Evolutionary conservation across 1,140 invertebrate species (phyloP).

Genomic region (Diabrotica virgifera): DNA sequence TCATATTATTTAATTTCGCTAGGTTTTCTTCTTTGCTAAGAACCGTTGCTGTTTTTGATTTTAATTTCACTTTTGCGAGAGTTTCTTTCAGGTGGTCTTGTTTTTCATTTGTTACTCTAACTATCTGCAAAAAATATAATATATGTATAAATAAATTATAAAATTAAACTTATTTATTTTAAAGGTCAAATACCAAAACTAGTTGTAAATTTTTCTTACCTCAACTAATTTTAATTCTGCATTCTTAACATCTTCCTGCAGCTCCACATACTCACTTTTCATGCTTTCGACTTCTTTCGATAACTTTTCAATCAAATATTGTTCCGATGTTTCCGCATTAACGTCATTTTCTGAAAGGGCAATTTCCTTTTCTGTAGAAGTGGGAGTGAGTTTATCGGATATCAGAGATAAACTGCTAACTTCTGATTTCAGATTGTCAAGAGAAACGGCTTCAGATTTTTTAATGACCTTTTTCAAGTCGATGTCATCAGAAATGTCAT

Average conservation of each 20-base stretch:
- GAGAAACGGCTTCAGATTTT: not conserved
- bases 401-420: too few relatives aligned
- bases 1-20: slow-evolving; percentile 58
- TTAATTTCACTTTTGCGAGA: slow-evolving; percentile 54
- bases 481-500: slow-evolving; percentile 25
- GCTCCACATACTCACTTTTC: slow-evolving; percentile 5
- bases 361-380: not conserved
- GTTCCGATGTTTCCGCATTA: not conserved
- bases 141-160: not conserved
- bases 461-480: slow-evolving; percentile 12
- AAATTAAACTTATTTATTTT: not conserved
- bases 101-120: slow-evolving; percentile 46
- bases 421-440: not conserved
- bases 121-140: slow-evolving; percentile 30
- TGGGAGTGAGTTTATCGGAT: not conserved
- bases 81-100: slow-evolving; percentile 48
- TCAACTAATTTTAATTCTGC: slow-evolving; percentile 15
- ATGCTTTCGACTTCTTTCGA: slow-evolving; percentile 8
- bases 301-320: not conserved
- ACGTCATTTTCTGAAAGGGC: not conserved
- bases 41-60: slow-evolving; percentile 62
- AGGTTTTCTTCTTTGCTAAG: slow-evolving; percentile 62
- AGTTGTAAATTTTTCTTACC: not conserved
- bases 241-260: not conserved
- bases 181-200: not conserved